A percentile compares a stretch with the other conserved stretches of the same genome.
Conservation (phyloP, 1,140 invertebrate species). For the Brachionus koreanus region DNA sequence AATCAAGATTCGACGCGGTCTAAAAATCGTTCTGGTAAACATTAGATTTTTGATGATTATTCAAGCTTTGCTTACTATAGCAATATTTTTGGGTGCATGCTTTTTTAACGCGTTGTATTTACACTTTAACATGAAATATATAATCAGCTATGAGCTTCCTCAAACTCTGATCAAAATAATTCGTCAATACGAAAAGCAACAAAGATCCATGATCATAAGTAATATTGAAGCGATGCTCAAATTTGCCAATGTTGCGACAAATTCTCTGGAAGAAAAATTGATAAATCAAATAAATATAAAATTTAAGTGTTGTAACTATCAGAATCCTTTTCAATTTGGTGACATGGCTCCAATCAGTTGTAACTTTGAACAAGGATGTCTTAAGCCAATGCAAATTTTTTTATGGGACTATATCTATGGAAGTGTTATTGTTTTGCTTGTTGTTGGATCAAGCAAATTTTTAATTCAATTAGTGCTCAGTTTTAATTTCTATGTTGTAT, state of each 20-base stretch:
- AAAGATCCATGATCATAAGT: not conserved
- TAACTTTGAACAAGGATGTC: constrained; percentile 13
- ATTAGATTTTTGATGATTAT: not conserved
- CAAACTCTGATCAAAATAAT: constrained; percentile 34
- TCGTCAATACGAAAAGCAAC: constrained; percentile 29
- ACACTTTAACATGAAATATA: not conserved
- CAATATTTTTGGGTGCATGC: not conserved
- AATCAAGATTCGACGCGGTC: not conserved
- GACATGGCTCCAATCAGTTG: constrained; percentile 30
- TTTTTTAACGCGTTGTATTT: constrained; percentile 24
- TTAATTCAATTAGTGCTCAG: not conserved
- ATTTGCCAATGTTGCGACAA: not conserved
- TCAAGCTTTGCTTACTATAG: not conserved
- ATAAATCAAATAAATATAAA: constrained; percentile 3
- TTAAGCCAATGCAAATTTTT: constrained; percentile 38
- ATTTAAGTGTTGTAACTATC: constrained; percentile 38
- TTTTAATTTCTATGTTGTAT: constrained; percentile 6
- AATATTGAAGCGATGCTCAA: not conserved
- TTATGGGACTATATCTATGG: constrained; percentile 18
- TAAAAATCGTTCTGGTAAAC: not conserved
- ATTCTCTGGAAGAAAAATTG: not conserved
- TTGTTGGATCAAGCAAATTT: constrained; percentile 18
- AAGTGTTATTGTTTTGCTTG: not conserved
- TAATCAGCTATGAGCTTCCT: constrained; percentile 27
- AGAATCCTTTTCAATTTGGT: constrained; percentile 35